Percentiles rank a stretch among this genome's conserved stretches.
These are phyloP conservation scores for Heliornis fulica DNA, from an alignment of 2,113 vertebrate species.

Conservation along the genomic window DNA sequence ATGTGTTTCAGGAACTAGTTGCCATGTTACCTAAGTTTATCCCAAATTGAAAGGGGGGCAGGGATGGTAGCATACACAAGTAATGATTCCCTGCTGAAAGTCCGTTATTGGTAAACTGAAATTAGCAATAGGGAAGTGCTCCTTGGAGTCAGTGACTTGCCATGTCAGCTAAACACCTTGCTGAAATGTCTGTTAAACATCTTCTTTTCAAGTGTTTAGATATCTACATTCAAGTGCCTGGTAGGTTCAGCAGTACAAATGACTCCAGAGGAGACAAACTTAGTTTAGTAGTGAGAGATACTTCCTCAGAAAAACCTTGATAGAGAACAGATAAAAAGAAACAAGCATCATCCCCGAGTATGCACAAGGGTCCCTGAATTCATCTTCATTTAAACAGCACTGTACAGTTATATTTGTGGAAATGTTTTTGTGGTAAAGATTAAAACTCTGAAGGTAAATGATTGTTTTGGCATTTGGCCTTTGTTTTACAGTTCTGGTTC, in stretches of 20 bases:
- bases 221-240: background rate
- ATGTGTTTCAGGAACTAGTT: background rate
- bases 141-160: background rate
- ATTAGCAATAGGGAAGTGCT: background rate
- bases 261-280: background rate
- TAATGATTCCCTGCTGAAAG: background rate
- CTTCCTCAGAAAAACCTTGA: background rate
- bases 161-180: background rate
- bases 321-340: background rate
- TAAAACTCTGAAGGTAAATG: background rate
- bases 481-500: background rate
- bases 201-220: too few relatives aligned
- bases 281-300: background rate
- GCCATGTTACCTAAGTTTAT: background rate
- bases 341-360: background rate
- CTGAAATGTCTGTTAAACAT: too few relatives aligned
- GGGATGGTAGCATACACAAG: background rate
- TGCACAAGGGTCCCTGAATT: background rate
- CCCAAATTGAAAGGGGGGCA: background rate
- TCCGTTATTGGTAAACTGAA: background rate
- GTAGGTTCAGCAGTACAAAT: background rate
- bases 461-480: background rate
- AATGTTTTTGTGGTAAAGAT: background rate
- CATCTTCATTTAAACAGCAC: background rate
- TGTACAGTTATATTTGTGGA: background rate